Percentiles rank a stretch among this genome's conserved stretches.
These are phyloP conservation scores for Nannoperca obscura DNA, from an alignment of 2,797 vertebrate genomes.

Conservation along the genomic window DNA sequence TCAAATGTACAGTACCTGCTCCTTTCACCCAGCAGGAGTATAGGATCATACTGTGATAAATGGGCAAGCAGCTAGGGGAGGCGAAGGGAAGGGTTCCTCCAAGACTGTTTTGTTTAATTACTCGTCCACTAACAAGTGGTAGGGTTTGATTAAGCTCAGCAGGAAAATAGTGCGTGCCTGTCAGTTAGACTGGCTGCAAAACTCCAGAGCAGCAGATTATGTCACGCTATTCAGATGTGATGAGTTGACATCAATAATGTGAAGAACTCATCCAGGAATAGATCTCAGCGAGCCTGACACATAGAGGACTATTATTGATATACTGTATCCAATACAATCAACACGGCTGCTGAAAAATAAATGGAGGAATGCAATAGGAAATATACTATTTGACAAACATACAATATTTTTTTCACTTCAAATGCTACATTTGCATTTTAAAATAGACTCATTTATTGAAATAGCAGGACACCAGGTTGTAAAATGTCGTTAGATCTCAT, in stretches of 20 bases:
- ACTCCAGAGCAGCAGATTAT: constrained; percentile 44
- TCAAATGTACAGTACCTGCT: constrained; percentile 39
- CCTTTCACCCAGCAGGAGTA: constrained; percentile 51
- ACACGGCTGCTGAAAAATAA: constrained; percentile 12
- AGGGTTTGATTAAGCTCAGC: constrained; percentile 76
- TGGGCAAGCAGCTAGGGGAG: constrained; percentile 58
- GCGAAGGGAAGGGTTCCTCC: constrained; percentile 61
- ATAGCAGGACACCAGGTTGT: constrained; percentile 5
- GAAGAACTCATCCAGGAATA: constrained; percentile 15
- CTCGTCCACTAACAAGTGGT: constrained; percentile 70
- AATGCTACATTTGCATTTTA: not conserved
- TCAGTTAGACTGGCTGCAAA: constrained; percentile 52
- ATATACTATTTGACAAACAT: constrained; percentile 11
- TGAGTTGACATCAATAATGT: constrained; percentile 40
- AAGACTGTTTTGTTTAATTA: constrained; percentile 82
- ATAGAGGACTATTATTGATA: not conserved
- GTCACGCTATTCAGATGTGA: constrained; percentile 36
- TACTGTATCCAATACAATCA: constrained; percentile 1
- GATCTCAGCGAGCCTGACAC: constrained; percentile 12
- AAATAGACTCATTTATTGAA: constrained; percentile 13
- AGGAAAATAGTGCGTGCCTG: constrained; percentile 51
- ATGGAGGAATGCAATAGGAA: constrained; percentile 9
- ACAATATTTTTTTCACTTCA: not conserved
- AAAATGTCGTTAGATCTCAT: constrained; percentile 19
- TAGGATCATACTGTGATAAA: constrained; percentile 79